Evolutionary conservation across 2,113 vertebrate genomes (phyloP), one percentile per base, ranked within the genome.

Genomic region (Galemys pyrenaicus): DNA sequence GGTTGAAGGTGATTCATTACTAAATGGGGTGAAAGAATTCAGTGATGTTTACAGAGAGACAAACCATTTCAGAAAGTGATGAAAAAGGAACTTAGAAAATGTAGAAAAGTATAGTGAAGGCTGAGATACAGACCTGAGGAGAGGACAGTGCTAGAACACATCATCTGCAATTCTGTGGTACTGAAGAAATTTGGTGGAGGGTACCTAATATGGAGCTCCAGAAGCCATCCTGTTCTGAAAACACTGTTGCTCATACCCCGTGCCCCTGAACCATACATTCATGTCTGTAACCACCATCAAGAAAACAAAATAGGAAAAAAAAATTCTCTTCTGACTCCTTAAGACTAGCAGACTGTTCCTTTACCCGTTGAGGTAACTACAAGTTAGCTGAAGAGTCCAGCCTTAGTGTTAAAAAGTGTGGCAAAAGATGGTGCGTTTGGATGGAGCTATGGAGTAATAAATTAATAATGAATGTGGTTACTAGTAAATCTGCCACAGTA

Each of bases 401-500:
- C 20, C 70, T 65, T 41, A 62, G 13, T 37, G 8, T 51, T 51
- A 26, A 2, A 92, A n/a, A 67, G 9, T 60, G 9, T 60, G 54
- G 58, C 32, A 87, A 24, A n/a, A 39, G 15, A 9, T 67, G 39
- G 26, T 60, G 24, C 58, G 5, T 71, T 74, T 60, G 39, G n/a
- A 41, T 77, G 54, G 60, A 81, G 37, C 70, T 70, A 19, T 83
- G 85, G 87, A 54, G 22, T 79, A 85, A 51, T 39, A 74, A 65
- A 64, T 80, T 79, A 74, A 71, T 54, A 90, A 70, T n/a, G 56
- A 39, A 3, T 11, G 24, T 26, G n/a, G 26, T 84, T 65, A 22
- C 39, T 73, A 37, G 77, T 13, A 41, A 64, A 35, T 22, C 26
- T 49, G 16, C 22, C 30, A 30, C 2, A 35, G 6, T 78, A 62